Evolutionary conservation across 1,140 invertebrate species (phyloP).

Genomic region (Globodera rostochiensis): DNA sequence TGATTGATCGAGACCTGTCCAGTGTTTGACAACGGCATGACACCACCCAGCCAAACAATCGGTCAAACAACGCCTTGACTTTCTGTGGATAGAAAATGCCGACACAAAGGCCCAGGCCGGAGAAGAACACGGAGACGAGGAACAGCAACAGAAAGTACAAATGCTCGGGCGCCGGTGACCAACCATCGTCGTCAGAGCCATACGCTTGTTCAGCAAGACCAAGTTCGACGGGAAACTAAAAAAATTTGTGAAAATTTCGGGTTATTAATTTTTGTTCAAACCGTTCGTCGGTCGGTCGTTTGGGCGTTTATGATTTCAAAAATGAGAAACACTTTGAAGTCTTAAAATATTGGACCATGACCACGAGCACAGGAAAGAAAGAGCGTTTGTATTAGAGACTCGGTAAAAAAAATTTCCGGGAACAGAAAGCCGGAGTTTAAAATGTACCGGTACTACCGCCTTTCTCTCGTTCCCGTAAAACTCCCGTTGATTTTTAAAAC

Average conservation of each 20-base stretch:
- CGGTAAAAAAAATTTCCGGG: no score
- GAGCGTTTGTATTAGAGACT: no score
- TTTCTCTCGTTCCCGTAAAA: no score
- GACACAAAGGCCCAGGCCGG: constrained; percentile 40
- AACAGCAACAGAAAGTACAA: constrained; percentile 45
- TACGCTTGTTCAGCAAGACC: background rate
- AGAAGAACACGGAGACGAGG: constrained; percentile 44
- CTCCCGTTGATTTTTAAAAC: no score
- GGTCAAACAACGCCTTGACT: constrained; percentile 35
- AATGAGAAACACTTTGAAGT: no score
- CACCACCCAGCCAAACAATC: constrained; percentile 16
- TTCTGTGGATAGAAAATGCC: constrained; percentile 41
- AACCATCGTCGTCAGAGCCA: background rate
- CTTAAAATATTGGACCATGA: no score
- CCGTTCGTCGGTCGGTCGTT: no score
- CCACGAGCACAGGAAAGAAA: no score
- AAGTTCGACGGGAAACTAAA: constrained; percentile 24
- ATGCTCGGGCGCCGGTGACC: background rate
- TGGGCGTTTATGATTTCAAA: no score
- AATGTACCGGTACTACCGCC: no score
- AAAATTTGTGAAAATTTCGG: background rate
- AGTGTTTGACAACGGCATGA: background rate
- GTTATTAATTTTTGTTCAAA: no score
- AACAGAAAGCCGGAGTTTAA: no score
- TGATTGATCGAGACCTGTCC: background rate